Conservation (phyloP, 2,797 vertebrate species). For the Cirrhinus mrigala region DNA sequence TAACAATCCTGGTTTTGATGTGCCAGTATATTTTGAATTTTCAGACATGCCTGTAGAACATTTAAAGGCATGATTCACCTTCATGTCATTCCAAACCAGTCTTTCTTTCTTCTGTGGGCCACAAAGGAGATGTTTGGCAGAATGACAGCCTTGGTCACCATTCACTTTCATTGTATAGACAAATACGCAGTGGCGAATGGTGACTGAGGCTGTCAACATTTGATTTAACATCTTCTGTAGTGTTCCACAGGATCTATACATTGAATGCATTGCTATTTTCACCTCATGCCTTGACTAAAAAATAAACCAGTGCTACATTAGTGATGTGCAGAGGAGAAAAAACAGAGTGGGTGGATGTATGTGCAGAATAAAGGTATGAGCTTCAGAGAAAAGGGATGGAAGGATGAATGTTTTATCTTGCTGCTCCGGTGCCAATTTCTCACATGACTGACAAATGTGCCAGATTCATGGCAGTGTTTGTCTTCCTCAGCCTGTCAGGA, state of each 20-base stretch:
- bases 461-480: constrained; percentile 56
- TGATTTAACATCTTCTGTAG: neutral
- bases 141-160: neutral
- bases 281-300: constrained; percentile 5
- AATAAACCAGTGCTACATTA: neutral
- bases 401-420: constrained; percentile 50
- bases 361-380: constrained; percentile 2
- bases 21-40: neutral
- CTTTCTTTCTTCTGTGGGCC: neutral
- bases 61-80: neutral
- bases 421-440: constrained; percentile 38
- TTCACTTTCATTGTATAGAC: neutral
- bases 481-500: constrained; percentile 52
- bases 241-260: neutral
- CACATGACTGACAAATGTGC: constrained; percentile 52
- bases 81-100: neutral
- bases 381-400: constrained; percentile 13
- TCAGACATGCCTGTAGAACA: neutral
- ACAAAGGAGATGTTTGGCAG: neutral
- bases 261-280: neutral
- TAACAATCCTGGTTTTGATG: neutral
- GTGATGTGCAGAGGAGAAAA: neutral
- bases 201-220: neutral
- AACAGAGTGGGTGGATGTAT: neutral
- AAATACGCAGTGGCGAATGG: neutral